Evolutionary conservation across 1,140 invertebrate genomes (phyloP).

Genomic region (Thalassaphorura encarpata): DNA sequence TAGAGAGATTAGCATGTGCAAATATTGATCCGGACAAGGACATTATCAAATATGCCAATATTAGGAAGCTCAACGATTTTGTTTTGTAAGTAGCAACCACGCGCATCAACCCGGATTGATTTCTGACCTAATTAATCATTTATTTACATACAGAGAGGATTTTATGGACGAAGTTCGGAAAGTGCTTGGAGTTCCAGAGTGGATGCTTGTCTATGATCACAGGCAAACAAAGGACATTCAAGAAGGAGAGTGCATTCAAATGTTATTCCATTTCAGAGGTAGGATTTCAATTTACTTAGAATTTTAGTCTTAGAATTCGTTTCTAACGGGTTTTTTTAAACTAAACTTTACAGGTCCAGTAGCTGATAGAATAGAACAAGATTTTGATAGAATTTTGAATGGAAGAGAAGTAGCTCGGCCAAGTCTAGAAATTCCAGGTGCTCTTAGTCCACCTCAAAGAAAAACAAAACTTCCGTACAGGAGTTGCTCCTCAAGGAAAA

Average conservation of each 20-base stretch:
- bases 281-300: conserved; percentile 7
- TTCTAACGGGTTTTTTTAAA: background rate
- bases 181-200: conserved; percentile 75
- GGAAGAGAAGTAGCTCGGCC: conserved; percentile 60
- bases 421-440: conserved; percentile 66
- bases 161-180: conserved; percentile 72
- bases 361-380: conserved; percentile 62
- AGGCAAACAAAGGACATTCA: conserved; percentile 66
- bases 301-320: conserved; percentile 1
- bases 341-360: conserved; percentile 47
- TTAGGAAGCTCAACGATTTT: conserved; percentile 74
- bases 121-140: too few relatives aligned
- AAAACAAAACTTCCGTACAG: conserved; percentile 59
- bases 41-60: conserved; percentile 79
- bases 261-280: conserved; percentile 77
- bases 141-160: conserved; percentile 49
- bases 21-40: conserved; percentile 85
- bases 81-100: conserved; percentile 71
- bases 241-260: conserved; percentile 70
- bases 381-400: conserved; percentile 61
- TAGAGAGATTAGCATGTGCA: conserved; percentile 70
- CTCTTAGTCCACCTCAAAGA: conserved; percentile 52
- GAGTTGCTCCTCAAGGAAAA: conserved; percentile 52
- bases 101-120: too few relatives aligned
- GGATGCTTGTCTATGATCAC: conserved; percentile 77